Conservation (phyloP, 2,888 invertebrate genomes). For the Pharmacophagus antenor region DNA sequence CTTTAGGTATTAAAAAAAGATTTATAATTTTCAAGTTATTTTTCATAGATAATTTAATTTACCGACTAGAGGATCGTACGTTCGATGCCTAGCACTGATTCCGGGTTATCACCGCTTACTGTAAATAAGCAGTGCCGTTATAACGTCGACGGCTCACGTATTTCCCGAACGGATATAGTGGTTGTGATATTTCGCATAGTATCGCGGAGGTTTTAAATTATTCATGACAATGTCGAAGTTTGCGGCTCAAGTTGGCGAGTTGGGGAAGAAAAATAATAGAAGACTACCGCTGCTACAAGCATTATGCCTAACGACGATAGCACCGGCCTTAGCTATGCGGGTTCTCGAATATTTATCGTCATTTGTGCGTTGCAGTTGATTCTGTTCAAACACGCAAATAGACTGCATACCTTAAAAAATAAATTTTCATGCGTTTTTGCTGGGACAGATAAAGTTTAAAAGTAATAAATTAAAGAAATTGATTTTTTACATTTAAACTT, state of each 20-base stretch:
- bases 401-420: not conserved
- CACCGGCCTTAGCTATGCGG: not conserved
- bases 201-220: slow-evolving; percentile 64
- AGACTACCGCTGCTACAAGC: slow-evolving; percentile 32
- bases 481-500: too few relatives aligned
- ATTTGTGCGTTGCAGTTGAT: slow-evolving; percentile 3
- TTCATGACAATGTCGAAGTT: slow-evolving; percentile 72
- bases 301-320: slow-evolving; percentile 16
- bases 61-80: not conserved
- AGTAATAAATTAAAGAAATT: too few relatives aligned
- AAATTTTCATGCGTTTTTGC: not conserved
- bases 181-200: slow-evolving; percentile 54
- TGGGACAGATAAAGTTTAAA: not conserved
- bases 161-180: slow-evolving; percentile 34
- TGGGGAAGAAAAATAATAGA: slow-evolving; percentile 55
- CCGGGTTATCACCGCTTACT: not conserved
- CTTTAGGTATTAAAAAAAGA: too few relatives aligned
- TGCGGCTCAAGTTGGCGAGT: slow-evolving; percentile 48
- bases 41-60: not conserved
- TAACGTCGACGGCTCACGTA: slow-evolving; percentile 33
- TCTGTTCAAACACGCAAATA: too few relatives aligned
- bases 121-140: slow-evolving; percentile 29
- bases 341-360: slow-evolving; percentile 4
- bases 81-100: not conserved
- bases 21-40: too few relatives aligned